A percentile compares a stretch with the other conserved stretches of the same genome.
These are phyloP conservation scores for Temnothorax unifasciatus DNA, from an alignment of 2,888 invertebrate genomes.

Conservation along the genomic window DNA sequence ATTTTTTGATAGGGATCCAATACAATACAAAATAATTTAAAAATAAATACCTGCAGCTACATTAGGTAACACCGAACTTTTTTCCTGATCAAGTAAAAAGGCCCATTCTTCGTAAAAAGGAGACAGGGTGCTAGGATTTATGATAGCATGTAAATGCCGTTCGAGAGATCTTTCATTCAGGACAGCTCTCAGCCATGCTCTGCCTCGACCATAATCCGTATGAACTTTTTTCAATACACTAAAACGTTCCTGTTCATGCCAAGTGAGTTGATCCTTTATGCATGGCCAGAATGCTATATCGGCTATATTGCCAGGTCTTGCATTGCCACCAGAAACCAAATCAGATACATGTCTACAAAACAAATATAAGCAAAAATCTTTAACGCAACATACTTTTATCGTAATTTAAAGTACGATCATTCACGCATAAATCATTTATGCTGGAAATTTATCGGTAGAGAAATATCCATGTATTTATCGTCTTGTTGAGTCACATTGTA, in stretches of 20 bases:
- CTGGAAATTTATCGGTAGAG: conserved; percentile 5
- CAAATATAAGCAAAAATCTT: conserved; percentile 12
- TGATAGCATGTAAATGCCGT: conserved; percentile 86
- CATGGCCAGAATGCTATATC: conserved; percentile 92
- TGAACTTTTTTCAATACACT: conserved; percentile 90
- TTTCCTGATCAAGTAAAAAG: conserved; percentile 93
- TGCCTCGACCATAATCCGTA: conserved; percentile 93
- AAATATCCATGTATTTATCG: conserved; percentile 16
- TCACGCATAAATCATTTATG: neutral
- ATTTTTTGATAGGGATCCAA: neutral
- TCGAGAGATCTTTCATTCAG: conserved; percentile 97
- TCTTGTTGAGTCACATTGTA: conserved; percentile 11
- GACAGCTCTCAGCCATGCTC: conserved; percentile 95
- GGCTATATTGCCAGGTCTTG: conserved; percentile 83
- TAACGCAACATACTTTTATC: neutral
- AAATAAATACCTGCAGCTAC: conserved; percentile 92
- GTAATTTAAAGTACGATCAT: neutral
- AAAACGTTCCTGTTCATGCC: conserved; percentile 95
- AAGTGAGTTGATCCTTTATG: conserved; percentile 92
- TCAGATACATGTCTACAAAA: conserved; percentile 91
- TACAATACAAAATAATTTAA: conserved; percentile 24
- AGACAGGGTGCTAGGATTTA: conserved; percentile 76
- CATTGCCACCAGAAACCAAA: conserved; percentile 88
- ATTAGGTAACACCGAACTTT: conserved; percentile 92
- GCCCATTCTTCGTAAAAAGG: conserved; percentile 94